These are phyloP conservation scores for Lithophane leautieri DNA, from an alignment of 2,888 invertebrate genomes.

Conservation along the genomic window DNA sequence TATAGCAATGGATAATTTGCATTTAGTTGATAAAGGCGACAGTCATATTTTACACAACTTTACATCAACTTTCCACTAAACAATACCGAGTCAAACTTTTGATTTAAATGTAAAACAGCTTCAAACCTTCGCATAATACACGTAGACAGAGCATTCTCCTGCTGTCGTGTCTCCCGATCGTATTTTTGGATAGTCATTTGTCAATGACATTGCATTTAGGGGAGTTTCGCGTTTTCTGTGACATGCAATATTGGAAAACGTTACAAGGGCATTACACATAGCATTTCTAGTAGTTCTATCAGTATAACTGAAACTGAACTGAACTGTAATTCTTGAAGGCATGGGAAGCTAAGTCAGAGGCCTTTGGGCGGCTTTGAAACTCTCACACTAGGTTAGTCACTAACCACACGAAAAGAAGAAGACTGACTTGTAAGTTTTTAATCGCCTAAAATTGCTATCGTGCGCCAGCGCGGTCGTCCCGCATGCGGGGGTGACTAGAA, in stretches of 20 bases:
- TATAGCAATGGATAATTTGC: background rate
- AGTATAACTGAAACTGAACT: background rate
- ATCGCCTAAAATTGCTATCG: too few species aligned
- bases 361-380: too few species aligned
- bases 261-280: background rate
- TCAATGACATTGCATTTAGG: constrained; percentile 69
- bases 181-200: constrained; percentile 68
- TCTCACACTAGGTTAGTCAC: too few species aligned
- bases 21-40: background rate
- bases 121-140: constrained; percentile 27
- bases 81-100: constrained; percentile 18
- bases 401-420: too few species aligned
- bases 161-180: constrained; percentile 65
- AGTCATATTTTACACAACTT: background rate
- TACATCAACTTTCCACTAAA: constrained; percentile 3
- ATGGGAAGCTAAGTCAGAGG: too few species aligned
- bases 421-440: background rate
- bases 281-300: background rate
- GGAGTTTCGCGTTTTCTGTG: constrained; percentile 58
- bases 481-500: background rate
- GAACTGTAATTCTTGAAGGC: too few species aligned
- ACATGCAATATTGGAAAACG: constrained; percentile 70
- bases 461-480: background rate
- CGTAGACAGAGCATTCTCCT: constrained; percentile 21
- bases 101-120: constrained; percentile 51